A percentile compares a stretch with the other conserved stretches of the same genome.
Conservation (phyloP, 2,888 invertebrate species). For the Laspeyria flexula region DNA sequence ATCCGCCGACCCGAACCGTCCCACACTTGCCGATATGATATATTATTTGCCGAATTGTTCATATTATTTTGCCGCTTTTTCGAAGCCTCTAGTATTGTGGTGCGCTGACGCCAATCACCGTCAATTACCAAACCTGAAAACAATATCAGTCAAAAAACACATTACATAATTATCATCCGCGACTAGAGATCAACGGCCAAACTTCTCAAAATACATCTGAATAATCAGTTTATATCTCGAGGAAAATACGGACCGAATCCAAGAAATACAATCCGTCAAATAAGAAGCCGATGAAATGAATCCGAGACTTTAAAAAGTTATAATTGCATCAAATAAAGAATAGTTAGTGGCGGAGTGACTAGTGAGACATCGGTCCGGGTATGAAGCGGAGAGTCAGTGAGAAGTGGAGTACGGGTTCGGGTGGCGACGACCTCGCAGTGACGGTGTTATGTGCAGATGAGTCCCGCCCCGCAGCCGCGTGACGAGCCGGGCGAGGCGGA, state of each 20-base stretch:
- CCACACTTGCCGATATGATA: constrained; percentile 60
- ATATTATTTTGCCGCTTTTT: constrained; percentile 81
- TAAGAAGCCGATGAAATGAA: constrained; percentile 28
- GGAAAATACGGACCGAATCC: constrained; percentile 28
- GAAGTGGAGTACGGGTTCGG: constrained; percentile 81
- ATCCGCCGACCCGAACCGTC: constrained; percentile 62
- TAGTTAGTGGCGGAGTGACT: constrained; percentile 48
- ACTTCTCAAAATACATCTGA: constrained; percentile 28
- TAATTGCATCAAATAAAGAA: constrained; percentile 37
- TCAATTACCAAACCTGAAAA: constrained; percentile 25
- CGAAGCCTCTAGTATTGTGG: constrained; percentile 69
- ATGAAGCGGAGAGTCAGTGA: constrained; percentile 81
- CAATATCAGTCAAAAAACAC: constrained; percentile 31
- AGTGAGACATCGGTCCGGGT: constrained; percentile 33
- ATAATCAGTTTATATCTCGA: constrained; percentile 29
- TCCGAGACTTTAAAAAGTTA: constrained; percentile 47
- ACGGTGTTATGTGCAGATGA: constrained; percentile 85
- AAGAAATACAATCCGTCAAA: constrained; percentile 26
- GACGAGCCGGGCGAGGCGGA: constrained; percentile 76
- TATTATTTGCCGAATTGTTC: constrained; percentile 76
- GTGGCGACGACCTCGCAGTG: constrained; percentile 77
- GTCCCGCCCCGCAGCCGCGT: constrained; percentile 81
- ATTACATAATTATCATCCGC: constrained; percentile 30
- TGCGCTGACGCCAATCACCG: constrained; percentile 63
- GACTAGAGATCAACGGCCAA: constrained; percentile 30